Percentiles rank a stretch among this genome's conserved stretches.
Conservation (phyloP, 1,140 invertebrate genomes). For the Diorhabda elongata region DNA sequence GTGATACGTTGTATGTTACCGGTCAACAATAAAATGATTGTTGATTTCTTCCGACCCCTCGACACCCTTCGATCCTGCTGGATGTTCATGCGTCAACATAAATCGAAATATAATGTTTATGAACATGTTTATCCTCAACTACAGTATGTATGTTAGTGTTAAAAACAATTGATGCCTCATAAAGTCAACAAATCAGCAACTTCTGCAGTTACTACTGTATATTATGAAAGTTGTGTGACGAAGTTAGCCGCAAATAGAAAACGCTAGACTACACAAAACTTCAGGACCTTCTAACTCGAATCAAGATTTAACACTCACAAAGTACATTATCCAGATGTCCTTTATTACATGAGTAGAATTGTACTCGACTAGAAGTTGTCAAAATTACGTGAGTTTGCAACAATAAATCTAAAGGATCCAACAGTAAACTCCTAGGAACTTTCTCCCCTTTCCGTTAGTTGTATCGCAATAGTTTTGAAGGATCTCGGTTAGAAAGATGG, state of each 20-base stretch:
- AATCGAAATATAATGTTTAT: too few species aligned
- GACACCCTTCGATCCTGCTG: too few species aligned
- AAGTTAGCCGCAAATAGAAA: conserved; percentile 15
- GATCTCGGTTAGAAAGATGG: background rate
- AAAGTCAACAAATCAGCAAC: background rate
- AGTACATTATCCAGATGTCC: conserved; percentile 21
- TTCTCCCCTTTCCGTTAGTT: background rate
- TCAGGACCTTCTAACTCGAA: conserved; percentile 5
- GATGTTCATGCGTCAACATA: too few species aligned
- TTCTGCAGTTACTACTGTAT: background rate
- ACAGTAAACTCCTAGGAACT: conserved; percentile 10
- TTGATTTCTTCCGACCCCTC: too few species aligned
- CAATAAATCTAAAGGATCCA: conserved; percentile 18
- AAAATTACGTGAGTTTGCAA: conserved; percentile 20
- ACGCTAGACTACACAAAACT: background rate
- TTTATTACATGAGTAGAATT: conserved; percentile 18
- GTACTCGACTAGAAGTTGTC: conserved; percentile 12
- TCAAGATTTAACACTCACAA: conserved; percentile 18
- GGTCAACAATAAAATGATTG: too few species aligned
- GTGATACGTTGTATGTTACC: too few species aligned
- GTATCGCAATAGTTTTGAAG: conserved; percentile 5
- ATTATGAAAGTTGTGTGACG: background rate
- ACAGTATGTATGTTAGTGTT: too few species aligned
- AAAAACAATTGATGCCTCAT: too few species aligned
- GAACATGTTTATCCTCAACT: too few species aligned